phyloP scores from a whole-genome alignment of 2,113 vertebrate species.

The Toxotes jaculatrix region DNA sequence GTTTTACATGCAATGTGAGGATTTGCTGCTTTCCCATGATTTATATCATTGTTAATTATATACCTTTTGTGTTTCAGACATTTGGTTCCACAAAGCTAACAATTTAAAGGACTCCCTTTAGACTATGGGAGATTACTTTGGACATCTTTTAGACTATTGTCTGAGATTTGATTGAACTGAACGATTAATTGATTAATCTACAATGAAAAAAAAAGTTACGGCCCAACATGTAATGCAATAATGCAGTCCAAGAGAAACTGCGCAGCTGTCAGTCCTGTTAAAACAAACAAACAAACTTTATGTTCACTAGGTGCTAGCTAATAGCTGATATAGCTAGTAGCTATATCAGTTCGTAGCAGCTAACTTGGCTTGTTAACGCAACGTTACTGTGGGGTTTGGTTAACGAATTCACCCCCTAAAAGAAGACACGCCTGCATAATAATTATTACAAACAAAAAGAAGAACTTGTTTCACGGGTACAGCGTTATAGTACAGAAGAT shows the following conservation, averaged over 20 bases:
- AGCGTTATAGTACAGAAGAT: not conserved
- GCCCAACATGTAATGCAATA: not conserved
- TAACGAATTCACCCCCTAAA: not conserved
- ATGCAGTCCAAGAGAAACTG: not conserved
- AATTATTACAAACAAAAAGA: not conserved
- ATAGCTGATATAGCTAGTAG: too few species aligned
- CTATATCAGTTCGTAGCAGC: not conserved
- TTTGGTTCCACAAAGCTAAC: not conserved
- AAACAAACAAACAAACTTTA: too few species aligned
- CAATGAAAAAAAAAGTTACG: not conserved
- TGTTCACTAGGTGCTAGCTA: not conserved
- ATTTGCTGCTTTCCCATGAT: not conserved
- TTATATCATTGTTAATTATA: not conserved
- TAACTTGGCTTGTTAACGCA: not conserved
- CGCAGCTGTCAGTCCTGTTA: not conserved
- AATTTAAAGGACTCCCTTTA: not conserved
- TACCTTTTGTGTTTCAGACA: not conserved
- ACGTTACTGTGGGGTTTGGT: not conserved
- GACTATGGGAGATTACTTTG: not conserved
- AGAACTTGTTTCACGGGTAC: not conserved
- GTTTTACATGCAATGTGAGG: too few species aligned
- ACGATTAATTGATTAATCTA: not conserved
- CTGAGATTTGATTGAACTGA: not conserved
- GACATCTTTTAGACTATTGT: not conserved
- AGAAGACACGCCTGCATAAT: too few species aligned